Percentiles rank a stretch among this genome's conserved stretches.
Conservation (phyloP, 2,113 vertebrate species). For the Sitta europaea region DNA sequence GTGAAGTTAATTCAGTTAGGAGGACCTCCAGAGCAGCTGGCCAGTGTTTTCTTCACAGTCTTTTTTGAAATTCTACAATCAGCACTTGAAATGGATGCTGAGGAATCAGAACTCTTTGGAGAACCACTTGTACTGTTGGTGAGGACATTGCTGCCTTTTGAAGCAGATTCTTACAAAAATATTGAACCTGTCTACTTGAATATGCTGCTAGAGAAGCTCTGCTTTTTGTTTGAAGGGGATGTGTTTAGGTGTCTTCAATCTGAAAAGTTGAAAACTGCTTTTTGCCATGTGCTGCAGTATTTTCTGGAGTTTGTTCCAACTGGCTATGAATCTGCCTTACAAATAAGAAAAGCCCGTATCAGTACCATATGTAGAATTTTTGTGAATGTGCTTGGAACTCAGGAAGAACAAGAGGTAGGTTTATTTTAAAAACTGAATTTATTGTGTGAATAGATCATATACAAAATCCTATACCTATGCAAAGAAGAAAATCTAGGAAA, state of each 20-base stretch:
- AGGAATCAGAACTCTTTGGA: conserved; percentile 70
- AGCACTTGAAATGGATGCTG: conserved; percentile 57
- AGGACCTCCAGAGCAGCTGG: conserved; percentile 80
- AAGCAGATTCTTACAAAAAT: conserved; percentile 60
- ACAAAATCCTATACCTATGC: background rate
- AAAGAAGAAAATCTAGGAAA: background rate
- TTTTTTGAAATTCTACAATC: conserved; percentile 80
- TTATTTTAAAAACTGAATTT: background rate
- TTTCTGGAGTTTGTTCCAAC: conserved; percentile 79
- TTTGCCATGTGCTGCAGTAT: conserved; percentile 85
- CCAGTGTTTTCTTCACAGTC: conserved; percentile 81
- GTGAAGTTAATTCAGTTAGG: conserved; percentile 79
- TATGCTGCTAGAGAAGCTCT: conserved; percentile 85
- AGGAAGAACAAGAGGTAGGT: conserved; percentile 79
- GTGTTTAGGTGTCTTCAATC: conserved; percentile 67
- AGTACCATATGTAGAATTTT: conserved; percentile 78
- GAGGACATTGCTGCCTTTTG: conserved; percentile 75
- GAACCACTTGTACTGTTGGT: conserved; percentile 81
- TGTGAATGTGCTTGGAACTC: conserved; percentile 77
- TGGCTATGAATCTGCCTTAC: conserved; percentile 79
- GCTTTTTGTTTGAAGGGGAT: conserved; percentile 73
- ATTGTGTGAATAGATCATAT: background rate
- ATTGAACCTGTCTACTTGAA: conserved; percentile 87
- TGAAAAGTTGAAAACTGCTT: conserved; percentile 75
- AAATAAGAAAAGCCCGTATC: conserved; percentile 76